Percentiles rank a stretch among this genome's conserved stretches.
Evolutionary conservation across 1,140 invertebrate species (phyloP).

Genomic region (Aphidius ervi): DNA sequence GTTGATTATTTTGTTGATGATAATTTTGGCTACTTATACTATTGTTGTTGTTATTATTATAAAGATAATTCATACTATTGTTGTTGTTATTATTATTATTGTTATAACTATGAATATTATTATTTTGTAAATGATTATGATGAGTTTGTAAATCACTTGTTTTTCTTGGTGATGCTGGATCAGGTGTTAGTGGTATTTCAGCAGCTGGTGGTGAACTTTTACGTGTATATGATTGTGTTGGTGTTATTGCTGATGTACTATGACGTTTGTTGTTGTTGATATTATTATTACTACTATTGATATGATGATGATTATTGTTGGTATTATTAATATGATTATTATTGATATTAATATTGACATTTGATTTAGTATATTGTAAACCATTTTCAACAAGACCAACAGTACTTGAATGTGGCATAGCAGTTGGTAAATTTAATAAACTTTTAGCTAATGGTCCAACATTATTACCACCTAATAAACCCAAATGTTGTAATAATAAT

Average conservation of each 20-base stretch:
- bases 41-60: neutral
- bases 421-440: constrained; percentile 23
- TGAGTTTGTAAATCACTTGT: constrained; percentile 16
- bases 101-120: no score
- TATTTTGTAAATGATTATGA: neutral
- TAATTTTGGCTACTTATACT: neutral
- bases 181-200: constrained; percentile 30
- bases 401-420: constrained; percentile 23
- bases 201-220: constrained; percentile 32
- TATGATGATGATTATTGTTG: constrained; percentile 26
- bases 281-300: constrained; percentile 12
- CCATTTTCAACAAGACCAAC: constrained; percentile 47
- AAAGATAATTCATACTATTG: neutral
- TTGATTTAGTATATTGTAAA: constrained; percentile 37
- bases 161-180: constrained; percentile 29
- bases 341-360: neutral
- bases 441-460: constrained; percentile 25
- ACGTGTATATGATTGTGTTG: constrained; percentile 27
- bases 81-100: neutral
- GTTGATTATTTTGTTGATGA: neutral
- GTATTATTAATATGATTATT: constrained; percentile 11
- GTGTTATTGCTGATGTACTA: constrained; percentile 30
- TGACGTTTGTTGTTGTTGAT: constrained; percentile 23
- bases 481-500: constrained; percentile 33
- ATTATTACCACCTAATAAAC: constrained; percentile 24